Percentiles rank a stretch among this genome's conserved stretches.
phyloP scores from a whole-genome alignment of 1,140 invertebrate genomes.

The Limonius californicus region DNA sequence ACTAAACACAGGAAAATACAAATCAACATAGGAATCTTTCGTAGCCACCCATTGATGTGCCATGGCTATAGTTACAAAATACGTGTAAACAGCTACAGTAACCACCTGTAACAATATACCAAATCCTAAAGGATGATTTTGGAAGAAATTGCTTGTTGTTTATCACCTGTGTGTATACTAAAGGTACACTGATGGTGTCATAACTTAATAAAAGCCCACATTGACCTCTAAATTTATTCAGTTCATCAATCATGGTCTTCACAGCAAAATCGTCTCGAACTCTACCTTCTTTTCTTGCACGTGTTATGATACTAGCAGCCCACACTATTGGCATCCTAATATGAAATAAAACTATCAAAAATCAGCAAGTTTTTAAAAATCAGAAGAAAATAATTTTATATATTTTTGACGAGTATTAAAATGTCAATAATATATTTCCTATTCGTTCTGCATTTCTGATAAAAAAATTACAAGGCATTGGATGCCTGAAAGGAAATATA shows the following conservation, averaged over 20 bases:
- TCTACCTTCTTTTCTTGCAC: constrained; percentile 82
- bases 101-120: constrained; percentile 66
- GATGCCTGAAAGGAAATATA: too few species aligned
- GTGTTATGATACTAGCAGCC: constrained; percentile 84
- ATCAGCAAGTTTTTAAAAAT: too few species aligned
- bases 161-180: constrained; percentile 90
- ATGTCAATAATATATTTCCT: too few species aligned
- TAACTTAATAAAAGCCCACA: constrained; percentile 80
- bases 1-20: constrained; percentile 87
- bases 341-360: constrained; percentile 14
- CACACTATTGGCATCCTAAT: constrained; percentile 82
- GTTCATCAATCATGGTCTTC: constrained; percentile 84
- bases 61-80: constrained; percentile 78
- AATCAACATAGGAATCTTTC: constrained; percentile 54
- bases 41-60: constrained; percentile 76
- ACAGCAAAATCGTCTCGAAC: constrained; percentile 91
- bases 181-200: constrained; percentile 87
- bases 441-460: too few species aligned
- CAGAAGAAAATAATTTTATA: not conserved
- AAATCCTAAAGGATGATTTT: not conserved
- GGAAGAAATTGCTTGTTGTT: too few species aligned
- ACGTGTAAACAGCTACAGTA: constrained; percentile 87
- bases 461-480: too few species aligned
- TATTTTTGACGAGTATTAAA: too few species aligned
- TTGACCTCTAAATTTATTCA: constrained; percentile 82